A percentile compares a stretch with the other conserved stretches of the same genome.
Conservation (phyloP, 2,113 vertebrate genomes). For the Chamaea fasciata region DNA sequence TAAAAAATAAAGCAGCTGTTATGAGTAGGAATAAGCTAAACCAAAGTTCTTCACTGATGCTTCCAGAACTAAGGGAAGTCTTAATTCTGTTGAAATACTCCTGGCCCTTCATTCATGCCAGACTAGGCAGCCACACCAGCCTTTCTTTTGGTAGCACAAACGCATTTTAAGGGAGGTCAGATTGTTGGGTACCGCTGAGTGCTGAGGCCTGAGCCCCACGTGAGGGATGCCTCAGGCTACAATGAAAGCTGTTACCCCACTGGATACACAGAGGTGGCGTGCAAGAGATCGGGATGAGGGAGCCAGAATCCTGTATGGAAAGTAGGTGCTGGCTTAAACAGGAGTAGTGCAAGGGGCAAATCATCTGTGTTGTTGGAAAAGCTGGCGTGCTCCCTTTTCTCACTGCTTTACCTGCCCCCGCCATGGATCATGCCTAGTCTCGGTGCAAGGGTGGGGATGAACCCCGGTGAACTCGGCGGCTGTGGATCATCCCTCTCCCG, state of each 20-base stretch:
- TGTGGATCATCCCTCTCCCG: not conserved
- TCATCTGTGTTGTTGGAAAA: accelerated
- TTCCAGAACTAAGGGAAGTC: not conserved
- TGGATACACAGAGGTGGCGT: not conserved
- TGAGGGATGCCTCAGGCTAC: not conserved
- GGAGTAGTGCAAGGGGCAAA: not conserved
- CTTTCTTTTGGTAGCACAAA: not conserved
- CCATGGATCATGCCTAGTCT: accelerated
- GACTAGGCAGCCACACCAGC: not conserved
- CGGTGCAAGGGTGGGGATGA: accelerated
- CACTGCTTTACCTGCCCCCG: accelerated
- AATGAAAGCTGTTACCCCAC: not conserved
- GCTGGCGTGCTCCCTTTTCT: accelerated
- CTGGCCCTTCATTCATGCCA: not conserved
- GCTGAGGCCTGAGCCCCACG: not conserved
- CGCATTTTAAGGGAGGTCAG: accelerated
- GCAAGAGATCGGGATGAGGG: too few species aligned
- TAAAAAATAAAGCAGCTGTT: not conserved
- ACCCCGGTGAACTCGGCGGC: accelerated
- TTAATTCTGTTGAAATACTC: not conserved
- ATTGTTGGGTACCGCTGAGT: not conserved
- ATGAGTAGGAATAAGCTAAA: not conserved
- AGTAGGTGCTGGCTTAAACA: accelerated
- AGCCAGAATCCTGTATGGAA: not conserved
- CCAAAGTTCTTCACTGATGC: not conserved